Conservation (phyloP, 2,888 invertebrate species). For the Drosophila mercatorum region DNA sequence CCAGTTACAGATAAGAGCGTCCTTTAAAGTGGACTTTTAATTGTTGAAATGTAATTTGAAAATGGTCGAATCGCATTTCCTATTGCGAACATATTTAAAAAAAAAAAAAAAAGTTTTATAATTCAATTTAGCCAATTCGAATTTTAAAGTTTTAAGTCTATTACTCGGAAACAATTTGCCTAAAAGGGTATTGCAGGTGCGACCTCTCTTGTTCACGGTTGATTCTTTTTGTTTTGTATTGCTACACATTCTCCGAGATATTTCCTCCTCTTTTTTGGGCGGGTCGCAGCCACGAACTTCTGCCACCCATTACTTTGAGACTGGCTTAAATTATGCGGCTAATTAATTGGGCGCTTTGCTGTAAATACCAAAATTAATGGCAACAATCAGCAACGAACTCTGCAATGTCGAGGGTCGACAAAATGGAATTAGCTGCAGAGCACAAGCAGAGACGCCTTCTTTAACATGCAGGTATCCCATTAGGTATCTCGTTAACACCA, state of each 20-base stretch:
- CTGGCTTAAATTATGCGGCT: constrained; percentile 63
- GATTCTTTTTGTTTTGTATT: neutral
- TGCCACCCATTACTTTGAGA: constrained; percentile 20
- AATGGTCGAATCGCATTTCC: neutral
- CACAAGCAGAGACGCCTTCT: no score
- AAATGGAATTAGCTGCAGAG: neutral
- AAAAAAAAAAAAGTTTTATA: neutral
- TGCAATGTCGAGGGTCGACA: neutral
- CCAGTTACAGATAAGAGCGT: neutral
- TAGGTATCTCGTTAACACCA: neutral
- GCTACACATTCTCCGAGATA: neutral
- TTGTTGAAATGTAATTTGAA: neutral
- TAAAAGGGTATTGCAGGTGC: neutral
- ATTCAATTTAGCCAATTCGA: neutral
- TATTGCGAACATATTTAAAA: neutral
- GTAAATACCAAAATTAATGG: constrained; percentile 58
- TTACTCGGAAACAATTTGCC: no score
- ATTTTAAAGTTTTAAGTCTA: no score
- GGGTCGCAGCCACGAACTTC: constrained; percentile 1
- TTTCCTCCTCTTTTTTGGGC: neutral
- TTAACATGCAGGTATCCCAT: neutral
- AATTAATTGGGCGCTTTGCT: constrained; percentile 70
- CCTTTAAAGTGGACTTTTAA: neutral
- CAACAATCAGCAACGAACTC: constrained; percentile 47
- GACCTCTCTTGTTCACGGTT: neutral